A percentile compares a stretch with the other conserved stretches of the same genome.
Evolutionary conservation across 2,888 invertebrate genomes (phyloP).

Genomic region (Acronicta aceris): DNA sequence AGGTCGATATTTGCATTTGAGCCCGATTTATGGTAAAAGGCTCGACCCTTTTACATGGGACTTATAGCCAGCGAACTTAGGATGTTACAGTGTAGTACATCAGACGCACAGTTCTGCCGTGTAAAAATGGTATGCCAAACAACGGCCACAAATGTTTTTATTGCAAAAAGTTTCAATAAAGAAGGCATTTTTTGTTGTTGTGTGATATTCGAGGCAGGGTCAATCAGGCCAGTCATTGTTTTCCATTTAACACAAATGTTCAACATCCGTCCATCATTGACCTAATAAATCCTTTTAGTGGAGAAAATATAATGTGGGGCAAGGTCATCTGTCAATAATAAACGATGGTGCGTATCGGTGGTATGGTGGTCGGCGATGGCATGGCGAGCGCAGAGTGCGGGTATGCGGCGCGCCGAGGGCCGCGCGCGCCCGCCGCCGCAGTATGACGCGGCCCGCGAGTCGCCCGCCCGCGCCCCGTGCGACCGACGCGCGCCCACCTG

Average conservation of each 20-base stretch:
- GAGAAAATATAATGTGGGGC: conserved; percentile 80
- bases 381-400: conserved; percentile 65
- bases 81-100: too few relatives aligned
- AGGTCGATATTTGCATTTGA: too few relatives aligned
- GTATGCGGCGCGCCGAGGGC: conserved; percentile 60
- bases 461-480: conserved; percentile 72
- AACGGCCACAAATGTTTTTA: conserved; percentile 27
- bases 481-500: conserved; percentile 55
- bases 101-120: too few relatives aligned
- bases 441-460: conserved; percentile 82
- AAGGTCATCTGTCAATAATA: conserved; percentile 83
- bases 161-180: conserved; percentile 43
- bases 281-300: conserved; percentile 71
- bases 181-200: conserved; percentile 5
- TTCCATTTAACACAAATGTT: conserved; percentile 59
- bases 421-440: conserved; percentile 75
- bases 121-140: not conserved
- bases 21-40: too few relatives aligned
- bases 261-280: conserved; percentile 68
- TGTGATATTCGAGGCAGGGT: conserved; percentile 33
- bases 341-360: conserved; percentile 78
- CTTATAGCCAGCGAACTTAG: too few relatives aligned
- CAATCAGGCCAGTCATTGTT: conserved; percentile 59
- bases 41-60: too few relatives aligned
- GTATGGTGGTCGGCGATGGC: conserved; percentile 61